These are phyloP conservation scores for Adela reaumurella DNA, from an alignment of 2,888 invertebrate species.

Conservation along the genomic window DNA sequence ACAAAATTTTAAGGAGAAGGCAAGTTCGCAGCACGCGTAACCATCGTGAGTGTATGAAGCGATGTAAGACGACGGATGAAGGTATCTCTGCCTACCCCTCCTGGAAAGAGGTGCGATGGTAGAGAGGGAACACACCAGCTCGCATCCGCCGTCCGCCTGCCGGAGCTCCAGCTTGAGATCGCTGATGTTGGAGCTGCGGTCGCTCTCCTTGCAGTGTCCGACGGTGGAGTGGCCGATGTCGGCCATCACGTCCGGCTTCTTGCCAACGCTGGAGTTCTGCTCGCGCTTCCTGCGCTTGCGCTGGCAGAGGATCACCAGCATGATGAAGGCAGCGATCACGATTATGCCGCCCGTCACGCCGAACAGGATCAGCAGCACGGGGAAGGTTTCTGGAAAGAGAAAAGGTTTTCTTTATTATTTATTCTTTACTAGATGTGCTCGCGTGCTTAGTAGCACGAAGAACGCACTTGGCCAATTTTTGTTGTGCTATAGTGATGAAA, in stretches of 20 bases:
- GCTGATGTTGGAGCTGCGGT: slow-evolving; percentile 88
- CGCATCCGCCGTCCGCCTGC: slow-evolving; percentile 76
- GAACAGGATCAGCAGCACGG: slow-evolving; percentile 76
- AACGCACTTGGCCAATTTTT: too few species aligned
- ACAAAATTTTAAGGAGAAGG: too few species aligned
- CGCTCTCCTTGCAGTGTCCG: slow-evolving; percentile 68
- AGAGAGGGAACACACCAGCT: slow-evolving; percentile 59
- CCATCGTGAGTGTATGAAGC: too few species aligned
- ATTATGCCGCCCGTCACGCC: slow-evolving; percentile 85
- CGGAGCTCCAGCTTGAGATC: slow-evolving; percentile 87
- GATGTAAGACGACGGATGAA: too few species aligned
- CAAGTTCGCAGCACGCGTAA: too few species aligned
- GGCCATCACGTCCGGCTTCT: slow-evolving; percentile 59
- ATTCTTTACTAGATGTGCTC: too few species aligned
- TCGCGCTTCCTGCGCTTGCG: slow-evolving; percentile 60
- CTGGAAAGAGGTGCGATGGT: too few species aligned
- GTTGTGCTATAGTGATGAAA: too few species aligned
- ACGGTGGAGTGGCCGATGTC: slow-evolving; percentile 24
- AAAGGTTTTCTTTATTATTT: too few species aligned
- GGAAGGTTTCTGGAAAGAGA: slow-evolving; percentile 65
- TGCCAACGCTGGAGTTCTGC: slow-evolving; percentile 38
- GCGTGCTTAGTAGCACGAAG: too few species aligned
- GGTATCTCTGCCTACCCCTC: too few species aligned
- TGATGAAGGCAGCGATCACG: slow-evolving; percentile 76
- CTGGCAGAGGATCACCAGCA: slow-evolving; percentile 80